Evolutionary conservation across 2,113 vertebrate species (phyloP).

Genomic region (Neogobius melanostomus): DNA sequence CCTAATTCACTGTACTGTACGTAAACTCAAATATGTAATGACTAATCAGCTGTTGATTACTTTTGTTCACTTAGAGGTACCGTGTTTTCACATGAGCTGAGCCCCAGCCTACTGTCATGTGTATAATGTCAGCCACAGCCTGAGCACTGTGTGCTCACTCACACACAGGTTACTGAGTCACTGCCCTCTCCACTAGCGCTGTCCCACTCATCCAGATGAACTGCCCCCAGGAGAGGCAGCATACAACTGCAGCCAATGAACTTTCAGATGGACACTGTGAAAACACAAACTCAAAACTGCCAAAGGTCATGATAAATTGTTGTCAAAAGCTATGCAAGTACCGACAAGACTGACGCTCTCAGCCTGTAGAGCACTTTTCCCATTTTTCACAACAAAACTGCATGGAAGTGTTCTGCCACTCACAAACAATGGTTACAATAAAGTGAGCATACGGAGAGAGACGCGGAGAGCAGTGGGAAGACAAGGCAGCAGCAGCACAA

Average conservation of each 20-base stretch:
- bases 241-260: constrained; percentile 27
- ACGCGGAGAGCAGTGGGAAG: constrained; percentile 58
- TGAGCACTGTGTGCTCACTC: constrained; percentile 35
- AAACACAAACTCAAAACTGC: constrained; percentile 42
- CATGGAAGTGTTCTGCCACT: constrained; percentile 76
- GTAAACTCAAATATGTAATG: neutral
- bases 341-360: constrained; percentile 58
- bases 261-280: constrained; percentile 25
- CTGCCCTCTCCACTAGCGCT: constrained; percentile 24
- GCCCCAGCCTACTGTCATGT: constrained; percentile 16
- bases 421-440: constrained; percentile 55
- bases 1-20: neutral
- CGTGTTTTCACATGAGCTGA: constrained; percentile 13
- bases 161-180: constrained; percentile 61
- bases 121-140: constrained; percentile 30
- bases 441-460: constrained; percentile 60
- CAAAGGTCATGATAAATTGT: constrained; percentile 63
- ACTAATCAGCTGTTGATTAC: neutral
- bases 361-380: constrained; percentile 51
- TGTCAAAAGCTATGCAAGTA: constrained; percentile 57
- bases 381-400: constrained; percentile 54
- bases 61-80: neutral
- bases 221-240: constrained; percentile 13
- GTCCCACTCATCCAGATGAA: constrained; percentile 33
- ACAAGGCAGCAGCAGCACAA: constrained; percentile 78